A percentile compares a stretch with the other conserved stretches of the same genome.
Evolutionary conservation across 2,797 vertebrate genomes (phyloP).

Genomic region (Hapalemur alaotrensis): DNA sequence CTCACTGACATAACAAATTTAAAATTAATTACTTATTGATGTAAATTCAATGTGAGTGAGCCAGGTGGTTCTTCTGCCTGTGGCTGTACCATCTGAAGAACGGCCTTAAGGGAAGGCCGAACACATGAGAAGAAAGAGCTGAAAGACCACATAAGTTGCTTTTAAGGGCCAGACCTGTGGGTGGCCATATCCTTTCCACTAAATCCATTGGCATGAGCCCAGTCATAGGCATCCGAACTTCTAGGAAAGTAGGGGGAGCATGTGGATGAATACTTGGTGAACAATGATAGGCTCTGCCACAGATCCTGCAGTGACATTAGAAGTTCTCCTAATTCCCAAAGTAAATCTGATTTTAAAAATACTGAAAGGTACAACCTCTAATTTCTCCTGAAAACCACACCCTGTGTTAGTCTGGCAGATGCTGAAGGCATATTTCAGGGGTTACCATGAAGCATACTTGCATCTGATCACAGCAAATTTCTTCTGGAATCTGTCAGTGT

Average conservation of each 20-base stretch:
- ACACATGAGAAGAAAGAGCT: background rate
- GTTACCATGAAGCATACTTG: background rate
- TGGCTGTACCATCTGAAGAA: background rate
- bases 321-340: background rate
- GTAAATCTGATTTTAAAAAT: background rate
- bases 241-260: background rate
- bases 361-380: background rate
- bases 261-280: background rate
- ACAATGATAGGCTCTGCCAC: background rate
- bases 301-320: background rate
- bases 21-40: background rate
- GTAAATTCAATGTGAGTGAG: background rate
- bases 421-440: background rate
- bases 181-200: background rate
- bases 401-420: background rate
- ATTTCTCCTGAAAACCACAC: rapidly evolving
- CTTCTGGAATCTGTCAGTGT: background rate
- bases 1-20: background rate
- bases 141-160: background rate
- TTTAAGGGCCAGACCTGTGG: background rate
- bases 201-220: background rate
- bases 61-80: background rate
- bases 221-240: background rate
- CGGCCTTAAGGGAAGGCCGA: background rate
- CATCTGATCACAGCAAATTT: background rate